Conservation (phyloP, 2,113 vertebrate genomes). For the Sander vitreus region DNA sequence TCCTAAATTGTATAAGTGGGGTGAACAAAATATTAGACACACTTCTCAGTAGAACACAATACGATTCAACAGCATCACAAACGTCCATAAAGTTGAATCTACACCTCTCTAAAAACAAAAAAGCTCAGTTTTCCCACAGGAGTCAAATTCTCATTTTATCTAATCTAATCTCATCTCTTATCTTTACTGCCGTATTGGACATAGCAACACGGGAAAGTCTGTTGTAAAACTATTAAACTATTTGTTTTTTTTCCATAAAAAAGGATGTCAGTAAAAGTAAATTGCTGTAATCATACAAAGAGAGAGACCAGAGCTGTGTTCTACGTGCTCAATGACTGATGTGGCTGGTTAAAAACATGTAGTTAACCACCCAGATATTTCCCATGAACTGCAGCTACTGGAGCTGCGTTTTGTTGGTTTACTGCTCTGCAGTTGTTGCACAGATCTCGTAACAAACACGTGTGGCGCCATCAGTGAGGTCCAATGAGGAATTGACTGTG, state of each 20-base stretch:
- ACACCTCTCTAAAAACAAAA: neutral
- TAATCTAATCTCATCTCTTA: conserved; percentile 2
- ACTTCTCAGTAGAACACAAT: neutral
- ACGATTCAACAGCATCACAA: neutral
- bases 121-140: conserved; percentile 8
- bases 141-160: neutral
- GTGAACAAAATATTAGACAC: neutral
- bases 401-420: neutral
- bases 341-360: neutral
- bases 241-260: neutral
- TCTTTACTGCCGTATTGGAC: neutral
- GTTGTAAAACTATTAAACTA: neutral
- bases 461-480: conserved; percentile 5
- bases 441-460: conserved; percentile 7
- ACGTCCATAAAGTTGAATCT: neutral
- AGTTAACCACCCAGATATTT: neutral
- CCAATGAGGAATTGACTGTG: neutral
- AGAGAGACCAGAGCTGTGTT: neutral
- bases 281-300: neutral
- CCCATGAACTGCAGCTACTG: neutral
- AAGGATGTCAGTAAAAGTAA: neutral
- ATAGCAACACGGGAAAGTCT: neutral
- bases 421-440: neutral
- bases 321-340: neutral
- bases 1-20: neutral